Percentiles rank a stretch among this genome's conserved stretches.
Evolutionary conservation across 2,888 invertebrate species (phyloP).

Genomic region (Noctua fimbriata): DNA sequence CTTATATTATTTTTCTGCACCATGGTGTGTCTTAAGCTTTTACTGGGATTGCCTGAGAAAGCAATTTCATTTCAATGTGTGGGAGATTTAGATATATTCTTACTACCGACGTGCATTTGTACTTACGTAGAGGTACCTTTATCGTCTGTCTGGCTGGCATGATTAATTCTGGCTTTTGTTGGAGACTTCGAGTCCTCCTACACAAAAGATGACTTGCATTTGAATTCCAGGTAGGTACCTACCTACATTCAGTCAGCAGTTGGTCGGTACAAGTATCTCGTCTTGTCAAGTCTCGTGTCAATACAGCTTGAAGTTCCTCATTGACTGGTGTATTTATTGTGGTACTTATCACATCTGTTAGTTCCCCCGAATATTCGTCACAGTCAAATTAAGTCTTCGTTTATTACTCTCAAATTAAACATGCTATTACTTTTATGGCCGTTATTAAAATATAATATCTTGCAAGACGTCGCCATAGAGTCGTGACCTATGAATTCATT

Average conservation of each 20-base stretch:
- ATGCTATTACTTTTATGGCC: slow-evolving; percentile 12
- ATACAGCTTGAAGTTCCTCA: slow-evolving; percentile 7
- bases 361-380: background rate
- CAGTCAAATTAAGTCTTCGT: slow-evolving; percentile 16
- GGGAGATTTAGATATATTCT: background rate
- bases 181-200: slow-evolving; percentile 22
- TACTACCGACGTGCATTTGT: slow-evolving; percentile 9
- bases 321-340: background rate
- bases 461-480: slow-evolving; percentile 38
- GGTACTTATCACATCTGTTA: background rate
- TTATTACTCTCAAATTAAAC: slow-evolving; percentile 18
- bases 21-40: background rate
- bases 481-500: slow-evolving; percentile 74
- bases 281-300: slow-evolving; percentile 2
- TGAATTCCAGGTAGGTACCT: slow-evolving; percentile 11
- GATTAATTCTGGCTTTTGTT: slow-evolving; percentile 54
- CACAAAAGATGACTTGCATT: slow-evolving; percentile 37
- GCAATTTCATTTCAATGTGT: background rate
- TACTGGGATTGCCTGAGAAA: background rate
- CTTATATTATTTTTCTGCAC: slow-evolving; percentile 6
- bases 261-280: slow-evolving; percentile 1
- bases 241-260: slow-evolving; percentile 15
- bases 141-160: slow-evolving; percentile 34
- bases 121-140: slow-evolving; percentile 11
- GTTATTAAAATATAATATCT: slow-evolving; percentile 32